These are phyloP conservation scores for Melieria crassipennis DNA, from an alignment of 2,888 invertebrate genomes.

Conservation along the genomic window DNA sequence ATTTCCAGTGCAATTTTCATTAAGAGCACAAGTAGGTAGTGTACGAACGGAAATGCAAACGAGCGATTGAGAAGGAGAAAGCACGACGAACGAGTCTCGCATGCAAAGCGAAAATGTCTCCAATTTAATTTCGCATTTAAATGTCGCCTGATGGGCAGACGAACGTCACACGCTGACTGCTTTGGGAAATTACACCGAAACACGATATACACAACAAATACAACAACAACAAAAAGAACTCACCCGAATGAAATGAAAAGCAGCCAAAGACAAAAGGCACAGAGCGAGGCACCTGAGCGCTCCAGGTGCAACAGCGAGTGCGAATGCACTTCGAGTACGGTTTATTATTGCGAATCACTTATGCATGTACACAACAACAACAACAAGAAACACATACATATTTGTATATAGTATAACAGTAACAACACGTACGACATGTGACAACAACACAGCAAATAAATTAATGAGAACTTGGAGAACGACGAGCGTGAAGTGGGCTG, in stretches of 20 bases:
- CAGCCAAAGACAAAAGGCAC: too few species aligned
- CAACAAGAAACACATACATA: not conserved
- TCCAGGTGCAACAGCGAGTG: slow-evolving; percentile 4
- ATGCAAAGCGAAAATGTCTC: too few species aligned
- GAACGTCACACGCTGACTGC: not conserved
- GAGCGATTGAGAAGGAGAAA: too few species aligned
- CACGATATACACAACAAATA: not conserved
- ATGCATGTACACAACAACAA: slow-evolving; percentile 22
- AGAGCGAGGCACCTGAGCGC: not conserved
- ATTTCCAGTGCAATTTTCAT: too few species aligned
- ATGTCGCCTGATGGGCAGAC: not conserved
- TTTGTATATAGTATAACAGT: too few species aligned
- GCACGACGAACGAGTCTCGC: too few species aligned
- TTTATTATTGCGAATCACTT: slow-evolving; percentile 25
- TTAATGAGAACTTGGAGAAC: too few species aligned
- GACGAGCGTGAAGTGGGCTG: too few species aligned
- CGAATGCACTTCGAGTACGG: slow-evolving; percentile 1
- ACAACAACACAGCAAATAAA: too few species aligned
- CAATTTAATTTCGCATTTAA: slow-evolving; percentile 22
- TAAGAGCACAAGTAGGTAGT: too few species aligned
- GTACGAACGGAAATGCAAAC: too few species aligned
- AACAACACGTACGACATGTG: too few species aligned
- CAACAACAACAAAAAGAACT: slow-evolving; percentile 4
- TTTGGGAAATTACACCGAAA: not conserved
- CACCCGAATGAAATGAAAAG: not conserved